phyloP scores from a whole-genome alignment of 1,140 invertebrate species.

The Achatina immaculata region DNA sequence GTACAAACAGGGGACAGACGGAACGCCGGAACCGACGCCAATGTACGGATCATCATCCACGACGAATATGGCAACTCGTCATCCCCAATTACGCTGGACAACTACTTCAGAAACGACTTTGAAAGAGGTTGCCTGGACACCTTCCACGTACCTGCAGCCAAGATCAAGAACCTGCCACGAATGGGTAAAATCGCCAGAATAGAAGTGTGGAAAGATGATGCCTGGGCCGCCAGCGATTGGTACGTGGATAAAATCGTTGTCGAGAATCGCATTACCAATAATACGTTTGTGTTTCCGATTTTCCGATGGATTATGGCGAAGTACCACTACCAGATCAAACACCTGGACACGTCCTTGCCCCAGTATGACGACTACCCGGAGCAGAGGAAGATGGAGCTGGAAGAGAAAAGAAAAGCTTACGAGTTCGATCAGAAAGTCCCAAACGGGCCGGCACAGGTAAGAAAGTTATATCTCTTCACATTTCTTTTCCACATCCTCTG shows the following conservation, averaged over 20 bases:
- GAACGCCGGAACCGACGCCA: constrained; percentile 71
- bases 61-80: constrained; percentile 63
- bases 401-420: constrained; percentile 67
- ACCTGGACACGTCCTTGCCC: constrained; percentile 72
- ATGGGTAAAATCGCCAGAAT: constrained; percentile 58
- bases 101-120: constrained; percentile 69
- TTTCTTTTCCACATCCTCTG: neutral
- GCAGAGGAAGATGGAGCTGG: constrained; percentile 68
- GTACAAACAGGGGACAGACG: constrained; percentile 71
- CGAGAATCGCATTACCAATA: constrained; percentile 62
- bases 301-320: constrained; percentile 71
- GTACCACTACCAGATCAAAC: constrained; percentile 69
- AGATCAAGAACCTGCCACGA: constrained; percentile 49
- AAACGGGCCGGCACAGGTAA: constrained; percentile 71
- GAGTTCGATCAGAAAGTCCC: constrained; percentile 63
- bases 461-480: too few relatives aligned
- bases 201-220: constrained; percentile 71
- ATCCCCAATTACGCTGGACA: constrained; percentile 62
- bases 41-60: constrained; percentile 65
- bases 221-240: constrained; percentile 70
- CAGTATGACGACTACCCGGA: constrained; percentile 68
- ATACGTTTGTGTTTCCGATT: constrained; percentile 70
- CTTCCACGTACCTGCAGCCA: constrained; percentile 57
- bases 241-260: constrained; percentile 70
- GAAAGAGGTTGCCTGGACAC: constrained; percentile 68